Conservation (phyloP, 2,888 invertebrate genomes). For the Eumacrocentrus americanus region DNA sequence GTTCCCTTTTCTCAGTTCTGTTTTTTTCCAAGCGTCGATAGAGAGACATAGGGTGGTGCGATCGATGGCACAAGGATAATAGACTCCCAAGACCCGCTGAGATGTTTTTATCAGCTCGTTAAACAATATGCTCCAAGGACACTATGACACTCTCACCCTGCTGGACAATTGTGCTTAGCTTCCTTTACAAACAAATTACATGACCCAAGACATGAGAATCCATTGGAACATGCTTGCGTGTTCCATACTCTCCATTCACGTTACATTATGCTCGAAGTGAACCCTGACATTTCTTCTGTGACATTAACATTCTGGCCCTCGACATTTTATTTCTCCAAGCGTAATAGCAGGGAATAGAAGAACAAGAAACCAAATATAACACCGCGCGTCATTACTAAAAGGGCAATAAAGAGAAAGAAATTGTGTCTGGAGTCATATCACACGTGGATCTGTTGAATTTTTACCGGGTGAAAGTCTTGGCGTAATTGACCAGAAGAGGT, state of each 20-base stretch:
- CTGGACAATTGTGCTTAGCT: conserved; percentile 1
- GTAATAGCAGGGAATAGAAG: not conserved
- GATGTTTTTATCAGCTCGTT: conserved; percentile 1
- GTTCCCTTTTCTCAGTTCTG: too few species aligned
- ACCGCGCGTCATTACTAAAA: not conserved
- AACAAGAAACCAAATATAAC: not conserved
- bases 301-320: conserved; percentile 6
- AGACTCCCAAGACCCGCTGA: not conserved
- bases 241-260: not conserved
- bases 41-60: not conserved
- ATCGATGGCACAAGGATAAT: conserved; percentile 1
- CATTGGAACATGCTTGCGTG: conserved; percentile 2
- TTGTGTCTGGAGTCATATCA: not conserved
- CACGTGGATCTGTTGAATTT: conserved; percentile 15
- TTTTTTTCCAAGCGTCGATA: too few species aligned
- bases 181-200: not conserved
- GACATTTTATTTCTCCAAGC: not conserved
- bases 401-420: not conserved
- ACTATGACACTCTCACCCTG: not conserved
- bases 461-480: conserved; percentile 21
- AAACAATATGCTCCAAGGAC: not conserved
- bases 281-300: conserved; percentile 13
- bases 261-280: not conserved
- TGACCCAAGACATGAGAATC: not conserved
- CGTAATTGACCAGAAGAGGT: conserved; percentile 17